These are phyloP conservation scores for Siderastrea siderea DNA, from an alignment of 92 coral and sea anemone genomes.

Conservation along the genomic window DNA sequence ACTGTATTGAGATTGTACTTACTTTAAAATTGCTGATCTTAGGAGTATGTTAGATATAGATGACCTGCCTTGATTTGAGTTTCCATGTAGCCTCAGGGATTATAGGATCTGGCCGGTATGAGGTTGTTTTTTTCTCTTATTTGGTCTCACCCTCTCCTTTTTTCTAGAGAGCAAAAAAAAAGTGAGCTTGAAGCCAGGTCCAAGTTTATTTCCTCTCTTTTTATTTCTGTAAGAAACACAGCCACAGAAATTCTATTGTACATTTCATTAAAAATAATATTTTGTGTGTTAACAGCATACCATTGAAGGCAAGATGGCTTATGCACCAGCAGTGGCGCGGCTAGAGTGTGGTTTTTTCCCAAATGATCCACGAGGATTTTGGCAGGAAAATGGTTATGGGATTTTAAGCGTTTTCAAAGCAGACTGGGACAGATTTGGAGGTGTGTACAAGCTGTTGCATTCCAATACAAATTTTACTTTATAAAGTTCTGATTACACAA, in stretches of 20 bases:
- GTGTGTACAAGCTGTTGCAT: background rate
- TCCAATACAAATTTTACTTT: too few relatives aligned
- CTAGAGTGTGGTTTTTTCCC: slow-evolving; percentile 36
- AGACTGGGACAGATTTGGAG: slow-evolving; percentile 61
- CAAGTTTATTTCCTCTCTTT: background rate
- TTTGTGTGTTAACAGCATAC: slow-evolving; percentile 41
- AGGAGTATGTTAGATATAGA: too few relatives aligned
- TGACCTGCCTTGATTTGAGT: too few relatives aligned
- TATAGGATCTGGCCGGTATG: too few relatives aligned
- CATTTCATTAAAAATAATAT: background rate
- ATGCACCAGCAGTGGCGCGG: slow-evolving; percentile 46
- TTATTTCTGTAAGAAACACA: background rate
- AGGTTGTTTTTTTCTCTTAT: too few relatives aligned
- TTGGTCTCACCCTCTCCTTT: too few relatives aligned
- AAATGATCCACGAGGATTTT: slow-evolving; percentile 32
- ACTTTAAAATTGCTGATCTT: too few relatives aligned
- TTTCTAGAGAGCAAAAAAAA: too few relatives aligned
- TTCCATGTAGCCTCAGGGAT: too few relatives aligned
- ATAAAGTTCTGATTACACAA: too few relatives aligned
- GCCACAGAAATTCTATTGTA: background rate
- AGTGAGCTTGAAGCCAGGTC: too few relatives aligned
- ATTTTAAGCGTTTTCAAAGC: slow-evolving; percentile 38
- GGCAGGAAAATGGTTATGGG: slow-evolving; percentile 56
- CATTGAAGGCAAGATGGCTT: slow-evolving; percentile 37
- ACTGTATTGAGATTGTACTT: too few relatives aligned